These are phyloP conservation scores for Geophilus truncorum DNA, from an alignment of 2,888 invertebrate species.

Conservation along the genomic window DNA sequence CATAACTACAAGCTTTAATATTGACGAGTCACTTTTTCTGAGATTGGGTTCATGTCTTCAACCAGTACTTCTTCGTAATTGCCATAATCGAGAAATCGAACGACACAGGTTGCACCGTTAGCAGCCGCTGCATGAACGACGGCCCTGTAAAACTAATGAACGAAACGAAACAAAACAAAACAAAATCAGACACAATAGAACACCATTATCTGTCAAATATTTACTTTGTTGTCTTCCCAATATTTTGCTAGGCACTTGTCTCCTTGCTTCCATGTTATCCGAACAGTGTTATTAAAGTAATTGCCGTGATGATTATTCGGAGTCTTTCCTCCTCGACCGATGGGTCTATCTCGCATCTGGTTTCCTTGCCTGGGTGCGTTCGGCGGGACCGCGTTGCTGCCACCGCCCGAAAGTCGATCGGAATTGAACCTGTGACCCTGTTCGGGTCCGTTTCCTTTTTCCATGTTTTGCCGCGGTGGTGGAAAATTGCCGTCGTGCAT, in stretches of 20 bases:
- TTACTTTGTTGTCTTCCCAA: conserved; percentile 85
- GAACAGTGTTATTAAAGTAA: background rate
- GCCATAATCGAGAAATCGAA: conserved; percentile 79
- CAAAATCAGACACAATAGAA: background rate
- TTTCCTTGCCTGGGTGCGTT: background rate
- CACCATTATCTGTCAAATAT: conserved; percentile 40
- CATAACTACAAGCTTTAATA: background rate
- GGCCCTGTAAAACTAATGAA: conserved; percentile 70
- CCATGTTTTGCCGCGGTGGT: background rate
- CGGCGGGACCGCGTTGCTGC: background rate
- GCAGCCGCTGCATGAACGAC: conserved; percentile 73
- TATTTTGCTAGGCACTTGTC: conserved; percentile 84
- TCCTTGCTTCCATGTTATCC: conserved; percentile 62
- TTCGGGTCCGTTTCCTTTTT: background rate
- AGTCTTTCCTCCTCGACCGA: background rate
- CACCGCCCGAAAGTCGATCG: background rate
- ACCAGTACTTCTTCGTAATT: conserved; percentile 84
- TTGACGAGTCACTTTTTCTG: conserved; percentile 16
- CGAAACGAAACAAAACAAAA: background rate
- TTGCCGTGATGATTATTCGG: background rate
- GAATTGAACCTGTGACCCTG: background rate
- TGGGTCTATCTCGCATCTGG: background rate
- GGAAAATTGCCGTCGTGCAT: background rate
- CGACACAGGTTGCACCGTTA: conserved; percentile 68
- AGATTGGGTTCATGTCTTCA: conserved; percentile 66